These are phyloP conservation scores for Mionectes macconnelli DNA, from an alignment of 2,113 vertebrate genomes.

Conservation along the genomic window DNA sequence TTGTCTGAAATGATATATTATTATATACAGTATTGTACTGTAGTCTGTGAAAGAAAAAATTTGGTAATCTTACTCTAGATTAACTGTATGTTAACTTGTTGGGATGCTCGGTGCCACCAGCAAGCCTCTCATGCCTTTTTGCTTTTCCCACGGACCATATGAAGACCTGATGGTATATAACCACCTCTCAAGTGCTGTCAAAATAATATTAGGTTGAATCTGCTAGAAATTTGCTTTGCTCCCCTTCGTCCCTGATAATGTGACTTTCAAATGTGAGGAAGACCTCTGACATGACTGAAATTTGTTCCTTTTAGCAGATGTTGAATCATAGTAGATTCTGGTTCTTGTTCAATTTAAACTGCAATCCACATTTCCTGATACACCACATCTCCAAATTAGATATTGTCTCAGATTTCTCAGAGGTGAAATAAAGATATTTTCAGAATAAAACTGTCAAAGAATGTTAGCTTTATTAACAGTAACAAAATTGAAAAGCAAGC, in stretches of 20 bases:
- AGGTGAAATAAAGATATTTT: constrained; percentile 1
- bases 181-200: background rate
- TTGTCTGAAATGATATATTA: background rate
- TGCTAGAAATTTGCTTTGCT: background rate
- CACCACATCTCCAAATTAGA: background rate
- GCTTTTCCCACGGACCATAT: background rate
- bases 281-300: background rate
- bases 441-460: background rate
- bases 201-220: background rate
- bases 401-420: background rate
- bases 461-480: background rate
- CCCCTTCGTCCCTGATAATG: background rate
- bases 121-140: background rate
- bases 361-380: background rate
- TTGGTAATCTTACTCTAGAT: background rate
- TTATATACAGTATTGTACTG: background rate
- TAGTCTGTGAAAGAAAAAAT: background rate
- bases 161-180: background rate
- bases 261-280: background rate
- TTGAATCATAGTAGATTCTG: background rate
- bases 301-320: background rate
- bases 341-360: background rate
- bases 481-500: background rate
- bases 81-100: background rate
- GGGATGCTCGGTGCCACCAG: background rate